phyloP scores from a whole-genome alignment of 1,140 invertebrate species.

The Nasonia longicornis region DNA sequence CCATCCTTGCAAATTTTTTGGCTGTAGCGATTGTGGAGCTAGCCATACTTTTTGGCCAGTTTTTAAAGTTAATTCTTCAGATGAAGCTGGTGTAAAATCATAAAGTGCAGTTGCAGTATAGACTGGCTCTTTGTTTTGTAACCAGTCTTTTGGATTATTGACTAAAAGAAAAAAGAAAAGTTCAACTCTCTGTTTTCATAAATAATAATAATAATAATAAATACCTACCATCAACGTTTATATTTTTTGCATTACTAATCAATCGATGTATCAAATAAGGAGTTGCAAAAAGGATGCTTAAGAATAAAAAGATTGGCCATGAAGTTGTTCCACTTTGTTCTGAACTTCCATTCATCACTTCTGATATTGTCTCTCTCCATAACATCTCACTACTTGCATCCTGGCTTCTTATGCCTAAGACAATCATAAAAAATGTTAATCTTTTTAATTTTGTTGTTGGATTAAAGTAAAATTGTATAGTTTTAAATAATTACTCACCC shows the following conservation, averaged over 20 bases:
- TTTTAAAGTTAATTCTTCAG: constrained; percentile 83
- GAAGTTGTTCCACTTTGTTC: constrained; percentile 67
- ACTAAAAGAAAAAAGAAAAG: constrained; percentile 48
- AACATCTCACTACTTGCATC: constrained; percentile 66
- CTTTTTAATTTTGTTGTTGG: too few relatives aligned
- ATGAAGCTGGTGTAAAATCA: constrained; percentile 79
- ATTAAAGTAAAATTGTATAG: too few relatives aligned
- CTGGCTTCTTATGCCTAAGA: constrained; percentile 64
- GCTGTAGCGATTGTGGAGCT: constrained; percentile 87
- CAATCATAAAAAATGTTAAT: not conserved
- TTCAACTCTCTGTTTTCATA: constrained; percentile 14
- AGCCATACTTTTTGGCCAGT: constrained; percentile 83
- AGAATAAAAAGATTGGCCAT: constrained; percentile 84
- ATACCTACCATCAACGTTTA: constrained; percentile 68
- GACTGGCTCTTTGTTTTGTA: constrained; percentile 76
- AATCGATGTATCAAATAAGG: constrained; percentile 94
- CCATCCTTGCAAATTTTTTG: constrained; percentile 80
- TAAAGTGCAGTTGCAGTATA: constrained; percentile 81
- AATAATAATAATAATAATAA: constrained; percentile 6
- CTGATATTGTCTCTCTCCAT: constrained; percentile 60
- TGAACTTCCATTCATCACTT: constrained; percentile 56
- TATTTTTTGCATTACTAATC: constrained; percentile 67
- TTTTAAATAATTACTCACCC: constrained; percentile 68
- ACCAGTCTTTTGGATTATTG: constrained; percentile 63
- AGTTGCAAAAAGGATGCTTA: constrained; percentile 87